Base-by-base conservation (phyloP, 2,888 invertebrate genomes). In the Heliconius erato region DNA sequence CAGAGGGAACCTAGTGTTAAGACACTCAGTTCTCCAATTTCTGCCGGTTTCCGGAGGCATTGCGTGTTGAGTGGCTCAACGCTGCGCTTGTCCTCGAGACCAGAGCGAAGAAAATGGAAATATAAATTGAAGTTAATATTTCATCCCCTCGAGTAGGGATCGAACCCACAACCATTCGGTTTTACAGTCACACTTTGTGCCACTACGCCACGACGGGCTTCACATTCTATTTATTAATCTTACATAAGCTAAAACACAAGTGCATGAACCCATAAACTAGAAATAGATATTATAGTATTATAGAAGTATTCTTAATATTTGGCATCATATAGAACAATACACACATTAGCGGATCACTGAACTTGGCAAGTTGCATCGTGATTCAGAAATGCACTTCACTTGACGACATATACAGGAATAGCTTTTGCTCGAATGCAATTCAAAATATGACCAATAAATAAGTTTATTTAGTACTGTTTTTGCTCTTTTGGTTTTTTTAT, bases 241-340 rank as follows among this genome's bases (percentile, higher is more conserved):
- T 71, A 74, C 67, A 49, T 77, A 65, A 79, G 72, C 76, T 4
- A 54, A 67, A 59, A 44, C 63, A 79, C 74, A 85, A 90, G 89
- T 90, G 89, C 90, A 89, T 88, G 90, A 90, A 90, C 92, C 89
- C 90, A 90, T 92, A 87, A 90, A 89, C 87, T 89, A 81, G 81
- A 90, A 91, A 91, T 92, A 92, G 90, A 89, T 79, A 80, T 83
- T 82, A 79, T 81, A 67, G 69, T 74, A 72, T 74, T 67, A 83
- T 84, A 80, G 49, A 83, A 83, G 85, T 82, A 84, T 81, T 84
- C 82, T 63, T 77, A 82, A 74, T 79, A 84, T 85, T 86, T 85
- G 85, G 86, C 86, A 85, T 74, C 28, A 82, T 76, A 68, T 71
- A 44, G 44, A 82, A 79, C 79, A 71, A 82, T 80, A 67, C 79